Evolutionary conservation across 2,888 invertebrate genomes (phyloP).

Genomic region (Slavum lentiscoides): DNA sequence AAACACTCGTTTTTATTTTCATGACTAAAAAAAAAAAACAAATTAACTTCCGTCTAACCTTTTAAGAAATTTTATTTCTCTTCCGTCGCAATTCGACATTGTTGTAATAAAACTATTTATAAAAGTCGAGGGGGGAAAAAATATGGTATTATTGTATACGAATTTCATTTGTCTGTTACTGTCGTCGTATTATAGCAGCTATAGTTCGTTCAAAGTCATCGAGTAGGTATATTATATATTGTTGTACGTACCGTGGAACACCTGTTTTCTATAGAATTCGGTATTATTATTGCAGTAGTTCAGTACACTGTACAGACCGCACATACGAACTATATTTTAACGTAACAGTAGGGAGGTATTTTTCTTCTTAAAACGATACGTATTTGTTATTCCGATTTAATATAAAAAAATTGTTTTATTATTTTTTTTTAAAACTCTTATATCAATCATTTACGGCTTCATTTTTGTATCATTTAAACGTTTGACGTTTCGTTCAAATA

Average conservation of each 20-base stretch:
- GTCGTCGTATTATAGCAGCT: not conserved
- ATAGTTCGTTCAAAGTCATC: not conserved
- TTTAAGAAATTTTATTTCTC: not conserved
- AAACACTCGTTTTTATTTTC: constrained; percentile 2
- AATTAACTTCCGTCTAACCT: not conserved
- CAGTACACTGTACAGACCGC: no score
- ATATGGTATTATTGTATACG: constrained; percentile 20
- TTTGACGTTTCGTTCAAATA: no score
- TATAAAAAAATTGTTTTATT: no score
- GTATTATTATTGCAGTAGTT: no score
- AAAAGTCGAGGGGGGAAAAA: not conserved
- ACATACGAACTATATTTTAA: not conserved
- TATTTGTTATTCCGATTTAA: no score
- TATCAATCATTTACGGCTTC: no score
- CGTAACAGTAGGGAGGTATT: not conserved
- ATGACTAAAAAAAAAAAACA: not conserved
- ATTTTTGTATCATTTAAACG: no score
- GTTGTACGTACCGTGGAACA: not conserved
- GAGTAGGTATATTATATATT: not conserved
- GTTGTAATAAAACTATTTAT: not conserved
- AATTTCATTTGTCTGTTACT: constrained; percentile 23
- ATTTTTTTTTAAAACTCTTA: no score
- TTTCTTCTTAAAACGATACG: not conserved
- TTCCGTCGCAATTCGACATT: not conserved
- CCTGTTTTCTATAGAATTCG: not conserved